phyloP scores from a whole-genome alignment of 2,113 vertebrate species.

The Gambusia affinis region DNA sequence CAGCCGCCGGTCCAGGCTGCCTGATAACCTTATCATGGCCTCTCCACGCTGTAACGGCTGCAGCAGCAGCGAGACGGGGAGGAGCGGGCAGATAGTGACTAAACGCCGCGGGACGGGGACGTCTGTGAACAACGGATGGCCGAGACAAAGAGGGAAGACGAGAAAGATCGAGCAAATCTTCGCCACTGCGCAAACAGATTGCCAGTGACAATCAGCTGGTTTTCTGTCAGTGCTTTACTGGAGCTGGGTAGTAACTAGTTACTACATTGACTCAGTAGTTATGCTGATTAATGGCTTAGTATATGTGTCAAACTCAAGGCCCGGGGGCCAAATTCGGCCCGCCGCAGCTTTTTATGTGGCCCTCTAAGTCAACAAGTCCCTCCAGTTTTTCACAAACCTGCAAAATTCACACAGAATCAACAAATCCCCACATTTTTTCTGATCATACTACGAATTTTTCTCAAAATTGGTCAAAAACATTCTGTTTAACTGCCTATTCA shows the following conservation, averaged over 20 bases:
- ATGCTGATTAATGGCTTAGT: no score
- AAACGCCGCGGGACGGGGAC: conserved; percentile 7
- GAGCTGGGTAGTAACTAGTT: not conserved
- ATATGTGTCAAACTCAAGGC: no score
- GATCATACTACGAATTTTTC: no score
- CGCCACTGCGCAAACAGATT: conserved; percentile 68
- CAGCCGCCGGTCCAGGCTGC: conserved; percentile 71
- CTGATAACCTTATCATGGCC: conserved; percentile 89
- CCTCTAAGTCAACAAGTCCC: no score
- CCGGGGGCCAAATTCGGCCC: no score
- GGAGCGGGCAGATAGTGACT: conserved; percentile 71
- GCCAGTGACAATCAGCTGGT: conserved; percentile 44
- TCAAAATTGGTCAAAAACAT: no score
- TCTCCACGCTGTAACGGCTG: conserved; percentile 85
- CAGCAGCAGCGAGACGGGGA: conserved; percentile 52
- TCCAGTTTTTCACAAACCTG: no score
- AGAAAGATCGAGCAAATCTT: conserved; percentile 32
- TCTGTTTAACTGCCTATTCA: no score
- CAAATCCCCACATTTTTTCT: no score
- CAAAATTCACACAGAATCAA: no score
- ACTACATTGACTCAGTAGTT: no score
- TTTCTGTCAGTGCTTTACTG: conserved; percentile 9
- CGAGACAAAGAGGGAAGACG: not conserved
- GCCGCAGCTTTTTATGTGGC: no score
- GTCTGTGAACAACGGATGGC: conserved; percentile 14